A percentile compares a stretch with the other conserved stretches of the same genome.
phyloP scores from a whole-genome alignment of 2,113 vertebrate genomes.

The Crotalus viridis region DNA sequence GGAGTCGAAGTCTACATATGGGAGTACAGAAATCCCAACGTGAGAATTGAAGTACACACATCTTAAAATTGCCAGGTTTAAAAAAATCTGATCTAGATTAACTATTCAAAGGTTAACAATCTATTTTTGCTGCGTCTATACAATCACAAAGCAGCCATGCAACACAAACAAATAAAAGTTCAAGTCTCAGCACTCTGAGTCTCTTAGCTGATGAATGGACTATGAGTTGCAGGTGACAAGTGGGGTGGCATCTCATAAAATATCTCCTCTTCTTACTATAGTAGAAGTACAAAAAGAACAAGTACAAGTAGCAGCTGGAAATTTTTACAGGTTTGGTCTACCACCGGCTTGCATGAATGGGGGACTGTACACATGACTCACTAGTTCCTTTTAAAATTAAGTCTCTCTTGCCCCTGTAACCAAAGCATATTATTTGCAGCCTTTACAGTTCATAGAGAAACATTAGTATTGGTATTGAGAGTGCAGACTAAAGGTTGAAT shows the following conservation, averaged over 20 bases:
- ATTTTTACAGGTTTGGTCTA: not conserved
- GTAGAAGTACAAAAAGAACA: constrained; percentile 33
- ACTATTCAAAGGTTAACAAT: not conserved
- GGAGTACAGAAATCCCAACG: not conserved
- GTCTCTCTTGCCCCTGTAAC: not conserved
- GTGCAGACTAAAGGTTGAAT: not conserved
- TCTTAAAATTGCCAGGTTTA: not conserved
- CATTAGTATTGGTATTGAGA: not conserved
- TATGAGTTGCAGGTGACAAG: not conserved
- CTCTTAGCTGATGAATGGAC: not conserved
- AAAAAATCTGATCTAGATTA: not conserved
- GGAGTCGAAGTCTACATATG: not conserved
- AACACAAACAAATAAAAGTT: not conserved
- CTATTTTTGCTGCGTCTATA: not conserved
- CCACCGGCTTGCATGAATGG: not conserved
- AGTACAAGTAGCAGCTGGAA: not conserved
- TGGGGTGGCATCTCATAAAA: not conserved
- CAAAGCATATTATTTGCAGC: not conserved
- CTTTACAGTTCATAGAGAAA: not conserved
- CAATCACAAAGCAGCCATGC: not conserved
- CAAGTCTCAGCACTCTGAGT: not conserved
- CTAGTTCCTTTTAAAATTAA: not conserved
- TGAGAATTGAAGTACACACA: not conserved
- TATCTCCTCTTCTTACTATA: constrained; percentile 30
- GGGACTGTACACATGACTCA: not conserved